Evolutionary conservation across 2,888 invertebrate genomes (phyloP), one percentile per base, ranked within the genome.

Genomic region (Alentia gelatinosa): DNA sequence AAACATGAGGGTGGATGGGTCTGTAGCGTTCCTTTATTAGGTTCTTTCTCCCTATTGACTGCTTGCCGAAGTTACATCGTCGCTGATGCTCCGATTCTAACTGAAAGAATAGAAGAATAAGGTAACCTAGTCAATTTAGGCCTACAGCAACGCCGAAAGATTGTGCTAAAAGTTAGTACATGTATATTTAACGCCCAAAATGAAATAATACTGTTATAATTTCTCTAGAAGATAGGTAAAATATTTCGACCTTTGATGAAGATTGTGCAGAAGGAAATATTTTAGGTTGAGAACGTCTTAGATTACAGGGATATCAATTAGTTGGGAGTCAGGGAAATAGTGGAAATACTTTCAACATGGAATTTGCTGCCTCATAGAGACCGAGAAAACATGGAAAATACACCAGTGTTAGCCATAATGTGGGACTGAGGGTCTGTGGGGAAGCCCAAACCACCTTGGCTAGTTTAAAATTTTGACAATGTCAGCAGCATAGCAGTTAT

Each of bases 1-100:
- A 92, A 26, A 92, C 83, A 75, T 91, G 84, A 1, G 89, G 79
- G 47, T 89, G 83, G 0, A 91, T 33, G 15, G 92, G 92, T 35
- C n/a, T 35, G 84, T 92, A 92, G 19, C 79, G 42, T 12, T 74
- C 33, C n/a, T 30, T 35, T 23, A 92, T 92, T 4, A 33, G 15
- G 23, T 56, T 37, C 30, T 26, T 90, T 74, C 91, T 88, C 39
- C 90, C 92, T 4, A 83, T 26, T 15, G 91, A 90, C 88, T 68
- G 30, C 30, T 39, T 42, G 30, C 75, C 90, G 23, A 63, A 23
- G 9, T 26, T 33, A 26, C 30, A 68, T 47, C 92, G 79, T 15
- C 92, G 68, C n/a, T 74, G 5, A 56, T 47, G 63, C 39, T 92
- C 92, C 12, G 47, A 39, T 37, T 92, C 92, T 26, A 92, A 39